Percentiles rank a stretch among this genome's conserved stretches.
These are phyloP conservation scores for Chionis minor DNA, from an alignment of 2,113 vertebrate species.

Conservation along the genomic window DNA sequence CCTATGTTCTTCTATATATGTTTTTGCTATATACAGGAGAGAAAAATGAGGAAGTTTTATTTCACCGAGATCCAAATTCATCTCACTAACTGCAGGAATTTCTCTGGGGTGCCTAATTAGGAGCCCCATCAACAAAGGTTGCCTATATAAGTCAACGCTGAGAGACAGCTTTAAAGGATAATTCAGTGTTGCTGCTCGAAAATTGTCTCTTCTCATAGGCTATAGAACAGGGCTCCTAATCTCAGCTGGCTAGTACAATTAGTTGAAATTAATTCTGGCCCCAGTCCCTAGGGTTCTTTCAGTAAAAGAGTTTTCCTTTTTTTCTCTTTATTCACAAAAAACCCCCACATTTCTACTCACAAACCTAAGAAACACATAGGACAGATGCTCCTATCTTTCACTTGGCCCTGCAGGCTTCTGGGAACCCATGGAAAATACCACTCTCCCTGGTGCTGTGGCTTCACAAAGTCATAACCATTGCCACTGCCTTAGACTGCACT, in stretches of 20 bases:
- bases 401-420: background rate
- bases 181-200: conserved; percentile 40
- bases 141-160: conserved; percentile 10
- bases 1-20: background rate
- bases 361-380: background rate
- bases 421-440: background rate
- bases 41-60: background rate
- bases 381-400: background rate
- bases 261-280: conserved; percentile 51
- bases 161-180: conserved; percentile 49
- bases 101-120: conserved; percentile 53
- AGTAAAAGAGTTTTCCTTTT: background rate
- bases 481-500: background rate
- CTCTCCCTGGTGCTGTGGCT: background rate
- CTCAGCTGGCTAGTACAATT: conserved; percentile 47
- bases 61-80: conserved; percentile 35
- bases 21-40: background rate
- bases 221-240: conserved; percentile 30
- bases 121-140: conserved; percentile 40
- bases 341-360: background rate
- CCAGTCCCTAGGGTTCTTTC: background rate
- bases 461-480: background rate
- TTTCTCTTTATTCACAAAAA: background rate
- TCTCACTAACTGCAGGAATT: conserved; percentile 44
- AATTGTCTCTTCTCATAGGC: conserved; percentile 34